phyloP scores from a whole-genome alignment of 2,113 vertebrate species.

The Petrocephalus zakoni region DNA sequence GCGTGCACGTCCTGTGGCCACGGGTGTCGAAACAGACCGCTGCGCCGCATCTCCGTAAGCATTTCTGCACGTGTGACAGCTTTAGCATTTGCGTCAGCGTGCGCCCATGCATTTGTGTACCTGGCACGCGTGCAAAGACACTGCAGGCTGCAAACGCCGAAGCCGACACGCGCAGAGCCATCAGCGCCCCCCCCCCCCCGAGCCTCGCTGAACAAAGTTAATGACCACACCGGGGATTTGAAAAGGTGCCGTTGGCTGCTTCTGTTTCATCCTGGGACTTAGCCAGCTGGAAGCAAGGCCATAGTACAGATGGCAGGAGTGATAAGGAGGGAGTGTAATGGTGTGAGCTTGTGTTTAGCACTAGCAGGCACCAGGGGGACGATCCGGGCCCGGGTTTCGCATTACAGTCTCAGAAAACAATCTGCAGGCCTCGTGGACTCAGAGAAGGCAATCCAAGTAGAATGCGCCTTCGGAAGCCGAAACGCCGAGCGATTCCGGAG shows the following conservation, averaged over 20 bases:
- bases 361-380: not conserved
- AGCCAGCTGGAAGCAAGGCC: not conserved
- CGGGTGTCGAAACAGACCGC: not conserved
- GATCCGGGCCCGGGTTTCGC: not conserved
- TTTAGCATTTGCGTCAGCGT: not conserved
- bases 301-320: not conserved
- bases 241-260: not conserved
- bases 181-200: not conserved
- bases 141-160: not conserved
- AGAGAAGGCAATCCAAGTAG: not conserved
- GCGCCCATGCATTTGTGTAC: not conserved
- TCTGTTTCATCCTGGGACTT: not conserved
- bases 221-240: conserved; percentile 9
- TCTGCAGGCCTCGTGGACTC: not conserved
- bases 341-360: not conserved
- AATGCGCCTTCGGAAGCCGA: not conserved
- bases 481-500: not conserved
- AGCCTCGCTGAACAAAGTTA: not conserved
- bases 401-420: conserved; percentile 2
- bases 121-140: not conserved
- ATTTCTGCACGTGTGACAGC: not conserved
- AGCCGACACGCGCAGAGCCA: not conserved
- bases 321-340: conserved; percentile 1
- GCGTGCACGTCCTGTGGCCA: not conserved
- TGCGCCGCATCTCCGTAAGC: not conserved